These are phyloP conservation scores for Pseudomyrmex dendroicus DNA, from an alignment of 1,140 invertebrate species.

Conservation along the genomic window DNA sequence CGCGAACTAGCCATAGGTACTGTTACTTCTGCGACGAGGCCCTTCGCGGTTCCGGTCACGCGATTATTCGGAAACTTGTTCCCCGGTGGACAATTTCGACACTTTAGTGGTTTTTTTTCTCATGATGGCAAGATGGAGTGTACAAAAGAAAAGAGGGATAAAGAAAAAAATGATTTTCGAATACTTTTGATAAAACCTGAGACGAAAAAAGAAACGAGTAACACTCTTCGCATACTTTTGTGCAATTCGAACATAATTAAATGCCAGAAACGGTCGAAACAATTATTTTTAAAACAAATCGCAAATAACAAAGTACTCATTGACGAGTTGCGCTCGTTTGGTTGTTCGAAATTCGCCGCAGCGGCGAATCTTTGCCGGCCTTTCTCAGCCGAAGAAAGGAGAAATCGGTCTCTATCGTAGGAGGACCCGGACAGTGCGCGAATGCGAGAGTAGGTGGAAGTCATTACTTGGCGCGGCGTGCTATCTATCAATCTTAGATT, in stretches of 20 bases:
- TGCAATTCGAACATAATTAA: too few species aligned
- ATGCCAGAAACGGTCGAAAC: too few species aligned
- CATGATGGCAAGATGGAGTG: neutral
- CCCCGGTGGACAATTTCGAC: constrained; percentile 37
- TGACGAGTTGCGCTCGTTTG: neutral
- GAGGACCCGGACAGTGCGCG: constrained; percentile 19
- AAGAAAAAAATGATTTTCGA: neutral
- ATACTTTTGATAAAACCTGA: too few species aligned
- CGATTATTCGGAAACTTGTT: constrained; percentile 57
- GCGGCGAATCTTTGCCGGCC: constrained; percentile 49
- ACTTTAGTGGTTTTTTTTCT: constrained; percentile 23
- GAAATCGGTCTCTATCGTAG: constrained; percentile 67
- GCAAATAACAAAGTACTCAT: neutral
- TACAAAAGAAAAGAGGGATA: neutral
- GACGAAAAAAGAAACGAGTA: too few species aligned
- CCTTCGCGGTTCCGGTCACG: constrained; percentile 73
- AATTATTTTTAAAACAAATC: too few species aligned
- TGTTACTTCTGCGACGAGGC: constrained; percentile 82
- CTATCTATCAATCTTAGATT: constrained; percentile 18
- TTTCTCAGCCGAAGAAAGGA: constrained; percentile 68
- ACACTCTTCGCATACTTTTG: neutral
- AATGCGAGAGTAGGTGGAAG: constrained; percentile 32
- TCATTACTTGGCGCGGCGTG: neutral
- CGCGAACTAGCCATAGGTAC: constrained; percentile 82
- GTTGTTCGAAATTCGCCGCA: constrained; percentile 49